phyloP scores from a whole-genome alignment of 2,113 vertebrate genomes.

The Rhizomys pruinosus region DNA sequence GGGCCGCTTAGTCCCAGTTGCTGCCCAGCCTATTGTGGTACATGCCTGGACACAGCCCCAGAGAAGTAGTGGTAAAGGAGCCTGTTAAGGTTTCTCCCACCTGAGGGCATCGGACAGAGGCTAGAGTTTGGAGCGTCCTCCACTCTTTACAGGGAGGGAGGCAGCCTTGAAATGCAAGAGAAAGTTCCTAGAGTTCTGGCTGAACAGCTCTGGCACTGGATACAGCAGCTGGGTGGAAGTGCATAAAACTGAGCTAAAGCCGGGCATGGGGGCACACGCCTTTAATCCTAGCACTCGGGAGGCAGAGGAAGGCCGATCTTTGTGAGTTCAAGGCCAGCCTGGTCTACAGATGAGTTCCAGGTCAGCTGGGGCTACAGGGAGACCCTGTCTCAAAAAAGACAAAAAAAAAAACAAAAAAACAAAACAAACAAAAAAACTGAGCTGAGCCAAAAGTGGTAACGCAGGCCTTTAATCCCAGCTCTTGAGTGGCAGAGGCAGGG shows the following conservation, averaged over 20 bases:
- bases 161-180: neutral
- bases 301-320: too few relatives aligned
- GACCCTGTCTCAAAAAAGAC: slow-evolving; percentile 1
- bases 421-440: too few relatives aligned
- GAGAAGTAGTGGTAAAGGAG: neutral
- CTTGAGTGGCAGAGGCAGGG: too few relatives aligned
- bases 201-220: neutral
- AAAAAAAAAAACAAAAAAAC: too few relatives aligned
- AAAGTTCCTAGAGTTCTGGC: neutral
- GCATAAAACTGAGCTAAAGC: neutral
- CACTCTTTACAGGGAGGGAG: neutral
- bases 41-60: neutral
- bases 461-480: too few relatives aligned
- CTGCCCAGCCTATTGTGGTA: neutral
- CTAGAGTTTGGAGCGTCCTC: neutral
- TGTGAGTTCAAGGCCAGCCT: too few relatives aligned
- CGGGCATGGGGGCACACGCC: too few relatives aligned
- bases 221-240: neutral
- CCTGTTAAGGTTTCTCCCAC: neutral
- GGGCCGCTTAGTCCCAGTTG: neutral
- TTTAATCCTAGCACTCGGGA: too few relatives aligned
- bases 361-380: too few relatives aligned
- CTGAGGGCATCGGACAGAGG: neutral
- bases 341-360: too few relatives aligned
- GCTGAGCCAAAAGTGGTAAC: too few relatives aligned